Evolutionary conservation across 2,888 invertebrate species (phyloP), one percentile per base, ranked within the genome.

Genomic region (Eupithecia exiguata): DNA sequence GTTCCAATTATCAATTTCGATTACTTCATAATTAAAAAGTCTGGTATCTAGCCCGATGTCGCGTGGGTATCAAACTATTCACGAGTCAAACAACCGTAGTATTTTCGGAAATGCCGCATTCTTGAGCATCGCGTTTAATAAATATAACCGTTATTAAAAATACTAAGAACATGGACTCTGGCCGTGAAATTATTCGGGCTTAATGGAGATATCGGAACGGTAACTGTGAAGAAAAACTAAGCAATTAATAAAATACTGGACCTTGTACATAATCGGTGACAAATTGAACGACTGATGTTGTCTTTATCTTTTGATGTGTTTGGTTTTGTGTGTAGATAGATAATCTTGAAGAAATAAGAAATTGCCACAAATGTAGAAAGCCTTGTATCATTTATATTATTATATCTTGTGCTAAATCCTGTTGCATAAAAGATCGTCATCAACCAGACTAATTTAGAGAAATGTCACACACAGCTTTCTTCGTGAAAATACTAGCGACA

Each of bases 51-150:
- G 62, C 53, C 49, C 69, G 65, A 71, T 46, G 6, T 36, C 58
- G 73, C 71, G 77, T 78, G 78, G 75, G 77, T 46, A 78, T 77
- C 16, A 71, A 79, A 72, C 79, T 82, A 84, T 83, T 82, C 80
- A 74, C 68, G 79, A 80, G 72, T 70, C 76, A 77, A 78, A 76
- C 75, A 77, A 76, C 58, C 76, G 67, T 77, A 78, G 82, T 86
- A 84, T 84, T 85, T 86, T 81, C 75, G 72, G 79, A 79, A 77
- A 79, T 76, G 62, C 78, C 83, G 79, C 86, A 86, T 86, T 86
- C 86, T 81, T 36, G 69, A 70, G 53, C 74, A 69, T 16, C 74
- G 67, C 74, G 18, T 72, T 80, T 79, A 81, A 79, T 78, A 78
- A 80, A 81, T 80, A 72, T 78, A 74, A 70, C 65, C 68, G 73